Evolutionary conservation across 1,140 invertebrate species (phyloP), one percentile per base, ranked within the genome.

Genomic region (Drosophila sturtevanti): DNA sequence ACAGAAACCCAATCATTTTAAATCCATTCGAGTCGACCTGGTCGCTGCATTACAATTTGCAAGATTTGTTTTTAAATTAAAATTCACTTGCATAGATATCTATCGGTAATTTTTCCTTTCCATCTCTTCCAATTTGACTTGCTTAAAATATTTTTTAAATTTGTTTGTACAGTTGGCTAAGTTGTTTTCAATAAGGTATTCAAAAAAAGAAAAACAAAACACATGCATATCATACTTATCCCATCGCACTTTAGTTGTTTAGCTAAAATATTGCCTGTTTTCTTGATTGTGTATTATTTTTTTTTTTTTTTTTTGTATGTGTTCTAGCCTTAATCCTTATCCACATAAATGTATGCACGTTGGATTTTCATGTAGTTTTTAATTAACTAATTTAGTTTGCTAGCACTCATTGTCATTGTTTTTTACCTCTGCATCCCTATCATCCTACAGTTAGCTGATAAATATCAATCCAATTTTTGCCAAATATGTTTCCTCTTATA

Each of bases 391-490:
- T 38, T 16, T 18, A 21, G 18, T 60, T 60, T 48, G 41, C 41
- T 48, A 48, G 41, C 41, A 21, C 16, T 56, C 14, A 56, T 56
- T 35, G 14, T 56, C 14, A 11, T 56, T 48, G 41, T 48, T 16
- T 14, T n/a, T 34, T 18, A 9, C 7, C 44, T 21, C 16, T 31
- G 21, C 4, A 18, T 18, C 22, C 10, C 54, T 18, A 24, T 24
- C 12, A 11, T 16, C 59, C 68, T 27, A 34, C 54, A 68, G 68
- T 65, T 84, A 87, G 82, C 64, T 51, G 4, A 38, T 76, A 81
- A 63, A 24, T 55, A 81, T 37, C 74, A 79, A 81, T 86, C 82
- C 82, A 87, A 86, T 72, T 84, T 48, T 86, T 86, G 82, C 82
- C 82, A 86, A 86, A 86, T 87, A 86, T 86, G 82, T 86, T 87